phyloP scores from a whole-genome alignment of 2,888 invertebrate genomes.

The Agonopterix subpropinquella region DNA sequence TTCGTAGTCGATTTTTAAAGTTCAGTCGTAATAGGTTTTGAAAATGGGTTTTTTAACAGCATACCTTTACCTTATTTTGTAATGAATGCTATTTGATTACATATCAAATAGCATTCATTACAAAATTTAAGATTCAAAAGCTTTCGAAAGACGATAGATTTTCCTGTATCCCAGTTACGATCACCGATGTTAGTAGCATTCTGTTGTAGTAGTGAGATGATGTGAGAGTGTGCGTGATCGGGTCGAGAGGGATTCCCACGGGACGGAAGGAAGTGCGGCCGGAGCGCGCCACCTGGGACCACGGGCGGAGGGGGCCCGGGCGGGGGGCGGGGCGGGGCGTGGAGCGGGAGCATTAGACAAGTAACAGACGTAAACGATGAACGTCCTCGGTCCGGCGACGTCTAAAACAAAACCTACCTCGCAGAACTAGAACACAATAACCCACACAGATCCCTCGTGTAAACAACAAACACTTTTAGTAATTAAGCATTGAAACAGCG shows the following conservation, averaged over 20 bases:
- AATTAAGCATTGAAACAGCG: constrained; percentile 68
- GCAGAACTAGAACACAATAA: constrained; percentile 21
- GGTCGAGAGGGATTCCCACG: constrained; percentile 51
- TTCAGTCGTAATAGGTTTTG: no score
- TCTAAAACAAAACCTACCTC: constrained; percentile 13
- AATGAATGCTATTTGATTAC: no score
- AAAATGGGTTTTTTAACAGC: no score
- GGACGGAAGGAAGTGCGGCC: constrained; percentile 69
- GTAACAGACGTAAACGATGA: constrained; percentile 42
- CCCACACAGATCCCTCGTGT: constrained; percentile 29
- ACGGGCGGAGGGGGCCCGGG: constrained; percentile 16
- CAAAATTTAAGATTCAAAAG: constrained; percentile 25
- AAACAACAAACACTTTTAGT: constrained; percentile 65
- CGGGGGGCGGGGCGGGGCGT: constrained; percentile 19
- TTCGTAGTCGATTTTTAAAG: no score
- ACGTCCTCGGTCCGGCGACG: constrained; percentile 19
- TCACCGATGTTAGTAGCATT: constrained; percentile 22
- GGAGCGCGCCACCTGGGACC: constrained; percentile 67
- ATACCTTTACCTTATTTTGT: no score
- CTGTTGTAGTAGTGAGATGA: constrained; percentile 22
- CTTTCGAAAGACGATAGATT: constrained; percentile 28
- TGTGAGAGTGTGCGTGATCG: constrained; percentile 41
- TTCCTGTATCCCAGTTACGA: constrained; percentile 21
- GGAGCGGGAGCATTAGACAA: constrained; percentile 30
- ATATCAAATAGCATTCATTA: constrained; percentile 14